Evolutionary conservation across 2,797 vertebrate species (phyloP).

Genomic region (Cryptoprocta ferox): DNA sequence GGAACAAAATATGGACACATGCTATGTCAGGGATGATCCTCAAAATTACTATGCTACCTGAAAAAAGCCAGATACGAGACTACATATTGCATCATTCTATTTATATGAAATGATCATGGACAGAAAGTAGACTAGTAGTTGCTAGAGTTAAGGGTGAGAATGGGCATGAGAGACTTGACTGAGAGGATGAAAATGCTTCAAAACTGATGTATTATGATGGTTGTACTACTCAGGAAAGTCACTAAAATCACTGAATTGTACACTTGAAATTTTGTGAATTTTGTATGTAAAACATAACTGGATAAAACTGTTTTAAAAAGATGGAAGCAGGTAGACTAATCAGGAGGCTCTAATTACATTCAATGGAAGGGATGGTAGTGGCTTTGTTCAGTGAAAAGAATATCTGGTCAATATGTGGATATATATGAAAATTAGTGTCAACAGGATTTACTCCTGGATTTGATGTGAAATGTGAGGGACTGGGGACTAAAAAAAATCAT

Average conservation of each 20-base stretch:
- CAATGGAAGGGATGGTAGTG: background rate
- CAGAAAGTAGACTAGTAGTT: background rate
- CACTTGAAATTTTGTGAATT: background rate
- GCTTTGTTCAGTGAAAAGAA: background rate
- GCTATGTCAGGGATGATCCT: background rate
- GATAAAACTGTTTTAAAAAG: background rate
- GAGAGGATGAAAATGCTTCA: background rate
- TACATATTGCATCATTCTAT: background rate
- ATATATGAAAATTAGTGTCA: background rate
- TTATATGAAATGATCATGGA: background rate
- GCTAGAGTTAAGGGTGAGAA: background rate
- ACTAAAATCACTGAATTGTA: background rate
- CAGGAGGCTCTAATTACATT: background rate
- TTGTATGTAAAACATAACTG: background rate
- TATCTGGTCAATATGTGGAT: background rate
- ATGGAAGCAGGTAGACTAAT: background rate
- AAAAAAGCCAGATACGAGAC: background rate
- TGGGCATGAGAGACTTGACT: background rate
- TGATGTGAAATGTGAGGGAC: background rate
- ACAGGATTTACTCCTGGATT: background rate
- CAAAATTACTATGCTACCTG: background rate
- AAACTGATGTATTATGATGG: background rate
- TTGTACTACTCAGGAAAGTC: background rate
- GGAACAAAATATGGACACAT: background rate
- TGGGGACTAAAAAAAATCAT: background rate